Conservation (phyloP, 1,140 invertebrate genomes). For the Pemphigus obesinymphae region DNA sequence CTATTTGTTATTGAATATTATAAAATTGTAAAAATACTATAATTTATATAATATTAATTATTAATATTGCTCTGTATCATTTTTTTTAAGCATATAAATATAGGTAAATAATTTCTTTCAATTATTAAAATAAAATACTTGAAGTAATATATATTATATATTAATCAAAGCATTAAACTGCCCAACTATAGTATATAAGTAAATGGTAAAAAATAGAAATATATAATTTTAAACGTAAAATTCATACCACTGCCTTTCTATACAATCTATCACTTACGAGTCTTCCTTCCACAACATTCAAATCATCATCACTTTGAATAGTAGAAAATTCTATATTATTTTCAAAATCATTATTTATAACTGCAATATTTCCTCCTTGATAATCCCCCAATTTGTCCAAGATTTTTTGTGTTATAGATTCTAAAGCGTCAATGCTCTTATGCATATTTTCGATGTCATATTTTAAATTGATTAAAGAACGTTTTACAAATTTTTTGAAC, state of each 20-base stretch:
- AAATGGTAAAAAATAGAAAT: not conserved
- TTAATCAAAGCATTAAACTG: too few species aligned
- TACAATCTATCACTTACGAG: not conserved
- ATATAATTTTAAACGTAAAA: not conserved
- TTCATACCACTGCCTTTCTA: not conserved
- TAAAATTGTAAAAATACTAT: too few species aligned
- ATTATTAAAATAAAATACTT: too few species aligned
- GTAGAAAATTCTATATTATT: not conserved
- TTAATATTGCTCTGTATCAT: too few species aligned
- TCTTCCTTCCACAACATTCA: not conserved
- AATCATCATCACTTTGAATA: not conserved
- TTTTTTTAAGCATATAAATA: too few species aligned
- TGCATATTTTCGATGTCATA: not conserved
- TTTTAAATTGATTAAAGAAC: not conserved
- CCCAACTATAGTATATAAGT: too few species aligned
- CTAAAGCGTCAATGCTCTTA: not conserved
- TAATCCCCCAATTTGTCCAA: not conserved
- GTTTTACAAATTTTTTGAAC: not conserved
- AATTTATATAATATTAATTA: too few species aligned
- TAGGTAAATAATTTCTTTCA: too few species aligned
- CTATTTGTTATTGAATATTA: too few species aligned
- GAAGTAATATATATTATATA: too few species aligned
- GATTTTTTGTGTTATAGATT: not conserved
- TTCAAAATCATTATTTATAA: not conserved
- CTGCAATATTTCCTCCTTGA: not conserved